Evolutionary conservation across 1,140 invertebrate genomes (phyloP).

Genomic region (Drosophila teissieri): DNA sequence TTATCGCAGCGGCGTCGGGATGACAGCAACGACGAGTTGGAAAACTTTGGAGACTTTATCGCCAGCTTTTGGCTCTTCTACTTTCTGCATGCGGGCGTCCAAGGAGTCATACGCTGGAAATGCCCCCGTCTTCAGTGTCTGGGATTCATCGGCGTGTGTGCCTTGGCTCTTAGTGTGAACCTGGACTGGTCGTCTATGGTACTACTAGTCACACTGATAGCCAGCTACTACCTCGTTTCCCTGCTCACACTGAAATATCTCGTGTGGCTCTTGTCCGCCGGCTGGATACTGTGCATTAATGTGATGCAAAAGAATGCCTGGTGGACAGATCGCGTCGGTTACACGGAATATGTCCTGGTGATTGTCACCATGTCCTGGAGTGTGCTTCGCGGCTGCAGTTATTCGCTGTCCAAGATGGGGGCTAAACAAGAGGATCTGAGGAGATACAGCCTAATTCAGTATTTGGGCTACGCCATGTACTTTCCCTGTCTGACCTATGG

Average conservation of each 20-base stretch:
- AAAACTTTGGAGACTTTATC: conserved; percentile 73
- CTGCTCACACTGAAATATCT: conserved; percentile 32
- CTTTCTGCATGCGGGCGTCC: conserved; percentile 59
- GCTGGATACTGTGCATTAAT: conserved; percentile 70
- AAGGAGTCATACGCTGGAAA: conserved; percentile 24
- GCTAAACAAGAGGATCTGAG: neutral
- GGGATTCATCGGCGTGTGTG: conserved; percentile 43
- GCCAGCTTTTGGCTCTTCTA: conserved; percentile 65
- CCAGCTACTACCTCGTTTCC: conserved; percentile 57
- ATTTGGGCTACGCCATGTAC: conserved; percentile 91
- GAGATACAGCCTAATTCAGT: conserved; percentile 70
- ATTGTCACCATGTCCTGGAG: conserved; percentile 75
- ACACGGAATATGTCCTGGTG: conserved; percentile 63
- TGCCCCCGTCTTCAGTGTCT: conserved; percentile 17
- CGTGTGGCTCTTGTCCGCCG: conserved; percentile 58
- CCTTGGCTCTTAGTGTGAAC: conserved; percentile 38
- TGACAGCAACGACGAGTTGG: conserved; percentile 75
- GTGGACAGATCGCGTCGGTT: conserved; percentile 59
- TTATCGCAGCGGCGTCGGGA: conserved; percentile 48
- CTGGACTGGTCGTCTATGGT: conserved; percentile 56
- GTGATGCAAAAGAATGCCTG: conserved; percentile 63
- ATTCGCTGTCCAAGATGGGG: conserved; percentile 27
- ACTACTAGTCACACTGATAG: conserved; percentile 38
- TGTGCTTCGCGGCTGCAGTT: conserved; percentile 70
- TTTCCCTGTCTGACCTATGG: conserved; percentile 92